Base-by-base conservation (phyloP, 2,888 invertebrate genomes). In the Drosophila nigritarsus region DNA sequence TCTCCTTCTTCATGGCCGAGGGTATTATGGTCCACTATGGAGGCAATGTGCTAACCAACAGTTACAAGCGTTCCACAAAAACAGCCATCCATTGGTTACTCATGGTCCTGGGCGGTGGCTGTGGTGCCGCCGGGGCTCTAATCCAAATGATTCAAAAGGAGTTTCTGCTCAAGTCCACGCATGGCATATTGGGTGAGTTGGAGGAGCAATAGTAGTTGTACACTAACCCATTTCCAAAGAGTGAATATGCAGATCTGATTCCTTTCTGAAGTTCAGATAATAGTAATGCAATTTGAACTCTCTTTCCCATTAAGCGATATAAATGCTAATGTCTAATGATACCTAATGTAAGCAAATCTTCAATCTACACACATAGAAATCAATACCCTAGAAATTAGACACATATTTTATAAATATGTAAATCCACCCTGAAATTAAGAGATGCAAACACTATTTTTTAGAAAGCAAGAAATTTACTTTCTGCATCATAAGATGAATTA, bases 61-160 rank as follows among this genome's bases (percentile, higher is more conserved):
- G 82, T 38, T 92, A 89, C 55, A 90, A 85, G 40, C 83, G 92
- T 3, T 82, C 77, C 15, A 89, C 91, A 0, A 92, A 92, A 61
- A 92, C 91, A n/a, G 92, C 91, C 11, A 89, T 92, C 11, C 92
- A 92, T 53, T 93, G 93, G 92, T 61, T 92, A 0, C 68, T 93
- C 0, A 82, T 92, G 54, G 83, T 84, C 0, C 62, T 92, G 27
- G 92, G 93, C 18, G 92, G 92, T 24, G 64, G 79, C 4, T 87
- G 88, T 56, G 92, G 92, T 2, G 90, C 92, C 15, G 80, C 84
- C 32, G 92, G 92, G 0, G 87, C 86, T 1, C 75, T 92, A 0
- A 76, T 91, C n/a, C 91, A 92, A 73, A 90, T 90, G 73, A 87
- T 90, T 36, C 86, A 89, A 48, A 91, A 89, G 62, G 86, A 90